phyloP scores from a whole-genome alignment of 64 coral and sea anemone genomes.

The Catalaphyllia jardinei region DNA sequence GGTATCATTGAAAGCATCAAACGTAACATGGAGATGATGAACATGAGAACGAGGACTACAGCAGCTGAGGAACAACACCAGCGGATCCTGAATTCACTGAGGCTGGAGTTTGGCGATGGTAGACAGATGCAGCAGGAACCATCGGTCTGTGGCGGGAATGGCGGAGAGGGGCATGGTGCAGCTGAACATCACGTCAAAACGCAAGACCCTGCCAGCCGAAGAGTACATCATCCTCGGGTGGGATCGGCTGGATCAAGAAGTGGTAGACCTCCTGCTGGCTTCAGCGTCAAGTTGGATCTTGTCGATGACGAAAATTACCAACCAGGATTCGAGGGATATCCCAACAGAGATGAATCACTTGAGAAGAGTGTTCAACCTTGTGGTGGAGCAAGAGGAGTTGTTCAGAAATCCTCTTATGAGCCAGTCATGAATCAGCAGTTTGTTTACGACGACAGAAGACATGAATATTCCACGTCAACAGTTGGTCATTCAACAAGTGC shows the following conservation, averaged over 20 bases:
- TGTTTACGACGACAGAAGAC: neutral
- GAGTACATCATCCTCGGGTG: constrained; percentile 48
- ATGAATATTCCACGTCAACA: constrained; percentile 19
- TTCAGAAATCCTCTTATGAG: neutral
- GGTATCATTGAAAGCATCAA: constrained; percentile 61
- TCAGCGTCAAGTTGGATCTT: neutral
- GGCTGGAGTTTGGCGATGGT: constrained; percentile 29
- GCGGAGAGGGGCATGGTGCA: neutral
- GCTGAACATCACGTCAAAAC: neutral
- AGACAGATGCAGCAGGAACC: neutral
- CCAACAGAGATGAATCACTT: neutral
- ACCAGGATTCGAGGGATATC: neutral
- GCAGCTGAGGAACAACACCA: constrained; percentile 50
- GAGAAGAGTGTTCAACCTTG: neutral
- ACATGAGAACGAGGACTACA: constrained; percentile 36
- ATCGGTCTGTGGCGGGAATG: neutral
- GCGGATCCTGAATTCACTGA: constrained; percentile 29
- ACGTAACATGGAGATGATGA: constrained; percentile 69
- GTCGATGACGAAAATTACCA: neutral
- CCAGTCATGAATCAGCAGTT: neutral
- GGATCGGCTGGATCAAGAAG: constrained; percentile 50
- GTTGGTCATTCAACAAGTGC: constrained; percentile 4
- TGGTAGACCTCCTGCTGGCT: constrained; percentile 8
- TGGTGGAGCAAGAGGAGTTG: neutral
- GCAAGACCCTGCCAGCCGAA: neutral